Conservation (phyloP, 2,113 vertebrate genomes). For the Aplodontia rufa region DNA sequence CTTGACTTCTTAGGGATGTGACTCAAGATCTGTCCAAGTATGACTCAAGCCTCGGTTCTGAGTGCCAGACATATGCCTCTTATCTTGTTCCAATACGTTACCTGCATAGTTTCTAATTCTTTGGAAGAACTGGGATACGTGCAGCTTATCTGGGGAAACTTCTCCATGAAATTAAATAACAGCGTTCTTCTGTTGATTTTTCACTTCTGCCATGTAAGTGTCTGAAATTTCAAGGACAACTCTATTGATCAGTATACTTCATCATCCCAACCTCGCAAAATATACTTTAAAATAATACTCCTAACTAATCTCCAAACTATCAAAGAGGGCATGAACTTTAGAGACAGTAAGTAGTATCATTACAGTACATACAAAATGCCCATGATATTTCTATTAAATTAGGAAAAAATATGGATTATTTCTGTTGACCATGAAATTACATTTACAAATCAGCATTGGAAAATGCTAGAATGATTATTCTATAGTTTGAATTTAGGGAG, state of each 20-base stretch:
- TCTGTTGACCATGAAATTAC: conserved; percentile 36
- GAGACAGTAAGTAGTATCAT: background rate
- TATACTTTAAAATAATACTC: conserved; percentile 31
- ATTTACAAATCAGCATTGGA: conserved; percentile 52
- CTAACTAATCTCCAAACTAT: conserved; percentile 42
- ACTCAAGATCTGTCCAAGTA: background rate
- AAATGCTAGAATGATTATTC: conserved; percentile 52
- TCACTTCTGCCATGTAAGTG: background rate
- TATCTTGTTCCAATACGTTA: background rate
- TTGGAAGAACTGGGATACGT: background rate
- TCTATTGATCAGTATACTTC: background rate
- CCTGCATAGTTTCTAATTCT: background rate
- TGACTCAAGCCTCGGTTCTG: background rate
- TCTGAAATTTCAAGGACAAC: conserved; percentile 27
- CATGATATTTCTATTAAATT: conserved; percentile 17
- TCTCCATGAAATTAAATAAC: background rate
- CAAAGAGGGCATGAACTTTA: conserved; percentile 26
- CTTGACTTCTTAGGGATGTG: background rate
- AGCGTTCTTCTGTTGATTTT: background rate
- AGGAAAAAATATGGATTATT: conserved; percentile 34
- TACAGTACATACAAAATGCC: background rate
- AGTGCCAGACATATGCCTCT: background rate
- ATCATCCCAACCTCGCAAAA: background rate
- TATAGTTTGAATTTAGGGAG: background rate
- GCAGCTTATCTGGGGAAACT: background rate